Evolutionary conservation across 1,140 invertebrate species (phyloP), one percentile per base, ranked within the genome.

Genomic region (Lordiphosa collinella): DNA sequence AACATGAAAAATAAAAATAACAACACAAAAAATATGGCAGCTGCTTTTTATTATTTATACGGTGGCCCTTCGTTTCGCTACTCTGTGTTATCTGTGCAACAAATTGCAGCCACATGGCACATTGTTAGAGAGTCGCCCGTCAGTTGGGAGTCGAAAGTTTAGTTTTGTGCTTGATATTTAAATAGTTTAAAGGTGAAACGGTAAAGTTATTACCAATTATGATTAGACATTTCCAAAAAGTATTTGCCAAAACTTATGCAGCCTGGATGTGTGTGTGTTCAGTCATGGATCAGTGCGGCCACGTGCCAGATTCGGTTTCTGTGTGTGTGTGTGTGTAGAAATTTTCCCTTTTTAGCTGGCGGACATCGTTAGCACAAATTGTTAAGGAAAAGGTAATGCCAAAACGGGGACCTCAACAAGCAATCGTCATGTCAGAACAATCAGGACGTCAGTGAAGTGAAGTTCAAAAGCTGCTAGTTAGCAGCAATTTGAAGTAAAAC

Each of bases 331-430:
- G 55, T 51, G 64, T 48, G 40, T n/a, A n/a, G n/a, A n/a, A n/a
- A n/a, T n/a, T n/a, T n/a, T n/a, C 55, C 59, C 57, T 61, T 57
- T 37, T 52, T 76, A 49, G 71, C 78, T 76, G 58, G 78, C 68
- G 78, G 64, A 78, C 72, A 76, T 84, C 72, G 78, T 82, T 82
- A 84, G 78, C 60, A 25, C 72, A 84, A 82, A 82, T 82, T 84
- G 72, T 84, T 76, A 65, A 55, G 50, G 57, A 57, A 64, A 52
- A 41, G 53, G 53, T 38, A 73, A 59, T 18, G 38, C 25, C 38
- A 49, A 43, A 48, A 29, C 31, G 32, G 34, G 46, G 38, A 37
- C 18, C 3, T 14, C 32, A 54, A 48, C 53, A 63, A 44, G 37
- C 16, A 50, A 37, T 34, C 43, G 41, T 44, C 32, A 61, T 73